Conservation (phyloP, 2,797 vertebrate species). For the Galago senegalensis region DNA sequence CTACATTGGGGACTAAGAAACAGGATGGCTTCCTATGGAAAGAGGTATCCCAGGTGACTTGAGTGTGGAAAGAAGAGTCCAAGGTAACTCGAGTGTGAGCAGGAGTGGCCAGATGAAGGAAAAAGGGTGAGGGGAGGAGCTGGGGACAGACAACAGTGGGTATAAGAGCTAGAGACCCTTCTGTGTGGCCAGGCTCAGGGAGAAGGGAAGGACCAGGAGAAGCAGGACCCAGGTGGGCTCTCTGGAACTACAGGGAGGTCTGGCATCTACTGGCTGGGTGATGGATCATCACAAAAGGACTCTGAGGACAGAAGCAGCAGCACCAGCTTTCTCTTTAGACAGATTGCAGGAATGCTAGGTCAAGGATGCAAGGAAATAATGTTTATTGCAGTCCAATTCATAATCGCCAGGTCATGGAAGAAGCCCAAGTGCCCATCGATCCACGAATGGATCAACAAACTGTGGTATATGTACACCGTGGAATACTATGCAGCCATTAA, state of each 20-base stretch:
- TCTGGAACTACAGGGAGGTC: background rate
- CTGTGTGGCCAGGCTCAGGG: too few relatives aligned
- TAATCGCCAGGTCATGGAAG: too few relatives aligned
- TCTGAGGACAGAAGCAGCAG: background rate
- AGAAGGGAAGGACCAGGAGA: background rate
- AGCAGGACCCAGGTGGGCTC: background rate
- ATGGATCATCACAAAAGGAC: background rate
- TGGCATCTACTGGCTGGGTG: background rate
- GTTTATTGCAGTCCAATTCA: too few relatives aligned
- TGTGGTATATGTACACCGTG: too few relatives aligned
- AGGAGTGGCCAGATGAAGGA: background rate
- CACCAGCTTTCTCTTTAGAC: background rate
- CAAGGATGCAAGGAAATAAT: background rate
- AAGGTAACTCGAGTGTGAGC: background rate
- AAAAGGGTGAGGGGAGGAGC: background rate
- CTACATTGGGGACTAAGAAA: background rate
- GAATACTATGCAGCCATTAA: too few relatives aligned
- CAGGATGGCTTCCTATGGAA: background rate
- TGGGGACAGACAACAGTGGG: background rate
- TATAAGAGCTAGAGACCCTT: background rate
- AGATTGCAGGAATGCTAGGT: rapidly evolving
- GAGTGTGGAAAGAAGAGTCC: background rate
- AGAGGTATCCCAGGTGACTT: background rate
- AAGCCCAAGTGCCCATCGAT: too few relatives aligned
- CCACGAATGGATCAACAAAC: too few relatives aligned